Base-by-base conservation (phyloP, 2,888 invertebrate genomes). In the Mellilla xanthometata region DNA sequence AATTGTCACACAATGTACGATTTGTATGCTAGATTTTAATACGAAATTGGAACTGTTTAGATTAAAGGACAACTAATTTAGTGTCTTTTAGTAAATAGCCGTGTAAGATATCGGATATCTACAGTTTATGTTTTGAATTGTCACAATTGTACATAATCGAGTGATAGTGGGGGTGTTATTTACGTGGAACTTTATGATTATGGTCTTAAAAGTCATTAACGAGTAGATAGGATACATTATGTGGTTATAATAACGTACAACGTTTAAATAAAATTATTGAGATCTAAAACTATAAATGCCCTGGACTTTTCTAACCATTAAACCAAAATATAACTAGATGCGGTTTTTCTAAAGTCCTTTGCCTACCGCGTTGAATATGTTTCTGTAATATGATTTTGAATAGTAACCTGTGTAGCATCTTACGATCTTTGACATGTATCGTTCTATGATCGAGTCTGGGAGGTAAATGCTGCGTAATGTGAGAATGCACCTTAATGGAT, bases 1-100 rank as follows among this genome's bases (percentile, higher is more conserved):
- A 69, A 60, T 67, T 70, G 68, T 71, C 67, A 64, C 62, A 72
- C 65, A 65, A 63, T 72, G 64, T 67, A 62, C 62, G 56, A 68
- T 66, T 70, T 60, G 61, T 58, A 58, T 51, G 56, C 49, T 58
- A 59, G 56, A 61, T 62, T 62, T 58, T 60, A 53, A 55, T 49
- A 47, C 51, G 24, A 53, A 56, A 54, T 50, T 33, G 39, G 38
- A 52, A 44, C 45, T 39, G 47, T 52, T 42, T 28, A 52, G 45
- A 58, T 46, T 46, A 51, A 39, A 48, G 32, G 36, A 53, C 51
- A 48, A 39, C 53, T 45, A 53, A 52, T 52, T 53, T 54, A 52
- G 35, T 53, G 44, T 39, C 36, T 30, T 34, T 50, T 46, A 43
- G 46, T 30, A 51, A 51, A 49, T 54, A 52, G 51, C 38, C 26